phyloP scores from a whole-genome alignment of 2,797 vertebrate species.

The Limosa lapponica region DNA sequence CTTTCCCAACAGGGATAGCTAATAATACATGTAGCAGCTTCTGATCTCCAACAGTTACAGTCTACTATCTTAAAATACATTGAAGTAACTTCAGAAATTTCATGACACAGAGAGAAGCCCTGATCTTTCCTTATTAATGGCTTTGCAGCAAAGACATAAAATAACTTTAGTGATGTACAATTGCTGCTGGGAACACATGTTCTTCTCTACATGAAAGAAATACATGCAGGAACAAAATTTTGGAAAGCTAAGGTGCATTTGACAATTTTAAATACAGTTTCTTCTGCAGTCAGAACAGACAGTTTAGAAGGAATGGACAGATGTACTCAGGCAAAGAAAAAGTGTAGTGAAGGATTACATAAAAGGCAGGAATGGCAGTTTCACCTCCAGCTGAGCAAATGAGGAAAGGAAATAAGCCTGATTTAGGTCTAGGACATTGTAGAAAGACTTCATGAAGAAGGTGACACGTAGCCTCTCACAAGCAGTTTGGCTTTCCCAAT shows the following conservation, averaged over 20 bases:
- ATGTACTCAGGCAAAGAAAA: not conserved
- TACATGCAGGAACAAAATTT: not conserved
- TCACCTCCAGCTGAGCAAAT: not conserved
- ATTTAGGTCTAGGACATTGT: not conserved
- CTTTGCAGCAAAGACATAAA: not conserved
- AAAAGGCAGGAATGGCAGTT: not conserved
- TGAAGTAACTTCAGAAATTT: not conserved
- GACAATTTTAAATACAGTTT: not conserved
- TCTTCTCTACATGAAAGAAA: not conserved
- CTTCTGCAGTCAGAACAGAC: not conserved
- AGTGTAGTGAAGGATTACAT: not conserved
- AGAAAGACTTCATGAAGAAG: not conserved
- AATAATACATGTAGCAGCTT: not conserved
- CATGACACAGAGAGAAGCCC: not conserved
- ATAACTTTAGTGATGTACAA: not conserved
- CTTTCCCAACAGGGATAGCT: not conserved
- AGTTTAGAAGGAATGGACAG: not conserved
- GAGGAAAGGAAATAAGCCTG: not conserved
- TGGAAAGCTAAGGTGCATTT: not conserved
- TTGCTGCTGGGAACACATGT: not conserved
- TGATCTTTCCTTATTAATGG: not conserved
- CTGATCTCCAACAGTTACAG: not conserved
- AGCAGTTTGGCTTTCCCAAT: not conserved
- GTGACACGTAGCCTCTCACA: fast-evolving
- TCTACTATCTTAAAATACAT: not conserved